Base-by-base conservation (phyloP, 2,797 vertebrate species). In the Saxicola maurus region DNA sequence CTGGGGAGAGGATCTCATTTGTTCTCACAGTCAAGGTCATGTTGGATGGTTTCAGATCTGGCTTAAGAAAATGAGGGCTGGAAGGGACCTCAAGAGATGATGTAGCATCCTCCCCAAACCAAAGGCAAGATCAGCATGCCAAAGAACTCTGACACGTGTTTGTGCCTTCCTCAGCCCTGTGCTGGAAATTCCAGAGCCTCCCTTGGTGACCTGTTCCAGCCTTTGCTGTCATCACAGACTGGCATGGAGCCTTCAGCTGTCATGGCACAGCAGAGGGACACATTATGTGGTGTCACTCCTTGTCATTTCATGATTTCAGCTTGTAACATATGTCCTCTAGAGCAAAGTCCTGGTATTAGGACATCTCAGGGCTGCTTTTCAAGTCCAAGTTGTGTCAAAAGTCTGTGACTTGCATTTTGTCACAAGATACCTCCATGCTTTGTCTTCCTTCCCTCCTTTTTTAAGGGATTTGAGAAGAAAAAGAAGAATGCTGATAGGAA, bases 261-360 rank as follows among this genome's bases (percentile, higher is more conserved):
- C 82, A 52, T 2, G 0, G 71, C 49, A 83, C 46, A 82, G 49
- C 89, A 69, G 55, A 69, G 80, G 64, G 73, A 67, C 61, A 15
- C 9, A 10, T 89, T 84, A 64, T 57, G 3, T 9, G 43, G 60
- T 83, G 74, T 84, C 92, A 89, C 60, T 55, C 49, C 72, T 82
- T 91, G 91, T 84, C 67, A 77, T 76, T 89, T 78, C 85, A 49
- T 43, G 13, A 57, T 94, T 91, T 78, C 82, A 60, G 53, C 80
- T 88, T 89, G 83, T 90, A 87, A 62, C 64, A 2, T 89, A 86
- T 89, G 82, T 69, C 71, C 78, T 91, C 48, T 82, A 83, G 55
- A 65, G 84, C 21, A 66, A 79, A 94, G 57, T 74, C 82, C 38
- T 65, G 30, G 19, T 52, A 46, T 92, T 76, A 43, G 65, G 64